These are phyloP conservation scores for Pterostichus madidus DNA, from an alignment of 2,888 invertebrate genomes.

Conservation along the genomic window DNA sequence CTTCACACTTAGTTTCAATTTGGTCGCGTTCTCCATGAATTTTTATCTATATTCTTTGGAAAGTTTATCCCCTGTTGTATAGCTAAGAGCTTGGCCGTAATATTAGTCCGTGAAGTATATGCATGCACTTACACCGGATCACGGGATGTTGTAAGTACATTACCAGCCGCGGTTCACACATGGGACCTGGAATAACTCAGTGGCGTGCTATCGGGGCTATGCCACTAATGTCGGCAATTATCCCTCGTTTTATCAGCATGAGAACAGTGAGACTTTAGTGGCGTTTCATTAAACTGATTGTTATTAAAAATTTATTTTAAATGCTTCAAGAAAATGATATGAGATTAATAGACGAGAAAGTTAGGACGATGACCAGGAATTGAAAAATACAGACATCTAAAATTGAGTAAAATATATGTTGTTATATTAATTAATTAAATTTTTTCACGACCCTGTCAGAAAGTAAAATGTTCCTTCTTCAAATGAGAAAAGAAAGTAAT, in stretches of 20 bases:
- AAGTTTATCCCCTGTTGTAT: slow-evolving; percentile 63
- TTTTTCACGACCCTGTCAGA: too few species aligned
- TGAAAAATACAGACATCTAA: too few species aligned
- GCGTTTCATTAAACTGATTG: too few species aligned
- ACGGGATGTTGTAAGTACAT: slow-evolving; percentile 64
- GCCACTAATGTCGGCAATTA: not conserved
- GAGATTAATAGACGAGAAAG: too few species aligned
- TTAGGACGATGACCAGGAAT: too few species aligned
- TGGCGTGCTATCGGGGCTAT: not conserved
- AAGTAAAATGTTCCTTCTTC: too few species aligned
- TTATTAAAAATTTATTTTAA: too few species aligned
- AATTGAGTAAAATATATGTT: too few species aligned
- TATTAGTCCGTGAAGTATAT: slow-evolving; percentile 64
- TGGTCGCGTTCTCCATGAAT: slow-evolving; percentile 56
- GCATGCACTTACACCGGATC: slow-evolving; percentile 63
- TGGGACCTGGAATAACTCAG: slow-evolving; percentile 41
- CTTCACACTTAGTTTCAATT: slow-evolving; percentile 63
- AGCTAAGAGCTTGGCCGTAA: slow-evolving; percentile 53
- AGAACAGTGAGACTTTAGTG: too few species aligned
- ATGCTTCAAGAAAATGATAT: too few species aligned
- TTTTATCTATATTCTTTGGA: slow-evolving; percentile 66
- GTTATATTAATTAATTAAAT: too few species aligned
- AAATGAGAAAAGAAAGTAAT: too few species aligned
- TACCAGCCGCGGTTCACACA: slow-evolving; percentile 59
- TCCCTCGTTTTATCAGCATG: not conserved